Base-by-base conservation (phyloP, 2,888 invertebrate genomes). In the Andrena marginata region DNA sequence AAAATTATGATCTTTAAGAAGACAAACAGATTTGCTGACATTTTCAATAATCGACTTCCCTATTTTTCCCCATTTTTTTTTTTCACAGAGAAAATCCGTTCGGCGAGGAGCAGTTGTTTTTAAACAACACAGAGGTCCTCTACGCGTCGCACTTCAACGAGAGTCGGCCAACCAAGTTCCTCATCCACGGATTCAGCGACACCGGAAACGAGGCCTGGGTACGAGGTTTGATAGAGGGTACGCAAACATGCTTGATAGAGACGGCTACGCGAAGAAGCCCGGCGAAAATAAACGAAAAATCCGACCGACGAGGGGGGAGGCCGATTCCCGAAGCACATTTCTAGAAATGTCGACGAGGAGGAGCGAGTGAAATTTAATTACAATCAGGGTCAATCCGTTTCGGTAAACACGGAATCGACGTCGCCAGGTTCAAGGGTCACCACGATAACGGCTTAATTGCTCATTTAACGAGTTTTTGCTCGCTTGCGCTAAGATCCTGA, bases 81-180 rank as follows among this genome's bases (percentile, higher is more conserved):
- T 7, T 64, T 6, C 0, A 7, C 73, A 92, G 92, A 13, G 92
- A 92, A 82, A 92, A 92, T 78, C 90, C 92, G 5, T 92, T 92
- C 56, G 92, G 91, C 3, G 92, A 92, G 77, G 92, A 92, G 68
- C 89, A 92, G 48, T 69, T 92, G 49, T 82, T 90, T 23, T 51
- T 92, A 62, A 92, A 92, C 64, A 91, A 92, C 65, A 92, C 92
- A 23, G 92, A 92, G 73, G 85, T 91, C 0, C 77, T 92, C n/a
- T 92, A 92, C 73, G 92, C 92, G 4, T 92, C 92, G 7, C 92
- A 92, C 20, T 92, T 92, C 73, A 92, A 92, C 51, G 92, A 92
- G 69, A 91, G 91, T 29, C 88, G 92, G 6, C 92, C 91, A 20
- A 92, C 92, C 1, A 92, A 92, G 75, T 88, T 92, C 67, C 89